Evolutionary conservation across 2,888 invertebrate species (phyloP).

Genomic region (Phengaris alcon): DNA sequence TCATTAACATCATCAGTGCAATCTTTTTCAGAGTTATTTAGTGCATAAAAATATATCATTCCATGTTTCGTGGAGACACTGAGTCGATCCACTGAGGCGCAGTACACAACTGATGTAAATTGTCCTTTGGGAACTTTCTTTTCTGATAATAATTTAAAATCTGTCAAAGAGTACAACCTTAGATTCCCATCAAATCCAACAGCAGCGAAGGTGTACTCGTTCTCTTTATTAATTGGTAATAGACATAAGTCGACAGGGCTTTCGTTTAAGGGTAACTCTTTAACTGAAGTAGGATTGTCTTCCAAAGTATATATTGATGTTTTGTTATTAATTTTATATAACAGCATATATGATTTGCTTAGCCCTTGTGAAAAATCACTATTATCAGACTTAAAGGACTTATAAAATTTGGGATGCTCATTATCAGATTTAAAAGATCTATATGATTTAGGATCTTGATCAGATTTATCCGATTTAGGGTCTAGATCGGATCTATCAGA

Average conservation of each 20-base stretch:
- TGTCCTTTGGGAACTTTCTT: conserved; percentile 84
- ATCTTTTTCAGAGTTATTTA: conserved; percentile 86
- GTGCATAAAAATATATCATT: conserved; percentile 88
- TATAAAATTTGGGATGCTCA: neutral
- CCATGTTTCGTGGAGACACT: conserved; percentile 91
- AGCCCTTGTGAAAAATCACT: neutral
- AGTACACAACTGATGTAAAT: conserved; percentile 91
- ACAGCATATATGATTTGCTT: conserved; percentile 59
- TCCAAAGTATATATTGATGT: conserved; percentile 65
- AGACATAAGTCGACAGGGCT: conserved; percentile 85
- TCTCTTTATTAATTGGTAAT: conserved; percentile 77
- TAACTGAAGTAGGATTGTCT: conserved; percentile 80
- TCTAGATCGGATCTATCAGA: conserved; percentile 24
- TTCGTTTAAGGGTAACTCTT: conserved; percentile 82
- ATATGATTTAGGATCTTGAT: conserved; percentile 7
- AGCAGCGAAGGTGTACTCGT: conserved; percentile 83
- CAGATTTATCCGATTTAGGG: conserved; percentile 9
- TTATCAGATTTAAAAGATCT: neutral
- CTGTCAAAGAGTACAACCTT: conserved; percentile 84
- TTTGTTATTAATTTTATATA: conserved; percentile 64
- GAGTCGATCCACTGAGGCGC: conserved; percentile 91
- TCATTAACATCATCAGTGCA: conserved; percentile 86
- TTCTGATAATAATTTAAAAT: conserved; percentile 83
- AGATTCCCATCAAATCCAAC: conserved; percentile 88
- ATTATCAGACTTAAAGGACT: conserved; percentile 2